phyloP scores from a whole-genome alignment of 2,113 vertebrate species.

The cat (Felis catus) region F.catus_Fca126_mat1.0 CM031425.1:29936501-29937000 shows the following conservation, averaged over 20 bases:
- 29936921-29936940: constrained; percentile 73
- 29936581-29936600: neutral
- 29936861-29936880: constrained; percentile 75
- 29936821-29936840: neutral
- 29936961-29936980: constrained; percentile 76
- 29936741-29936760: neutral
- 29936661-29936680: neutral
- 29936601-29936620: neutral
- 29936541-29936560: neutral
- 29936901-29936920: constrained; percentile 59
- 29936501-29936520: neutral
- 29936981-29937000: constrained; percentile 74
- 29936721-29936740: neutral
- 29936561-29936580: neutral
- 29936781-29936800: neutral
- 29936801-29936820: neutral
- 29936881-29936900: constrained; percentile 61
- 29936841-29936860: constrained; percentile 65
- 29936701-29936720: neutral
- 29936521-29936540: neutral
- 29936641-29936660: neutral
- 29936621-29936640: neutral
- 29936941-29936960: constrained; percentile 77
- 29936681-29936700: neutral
- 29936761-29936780: neutral